Conservation (phyloP, 2,113 vertebrate genomes). For the Macrotus californicus region DNA sequence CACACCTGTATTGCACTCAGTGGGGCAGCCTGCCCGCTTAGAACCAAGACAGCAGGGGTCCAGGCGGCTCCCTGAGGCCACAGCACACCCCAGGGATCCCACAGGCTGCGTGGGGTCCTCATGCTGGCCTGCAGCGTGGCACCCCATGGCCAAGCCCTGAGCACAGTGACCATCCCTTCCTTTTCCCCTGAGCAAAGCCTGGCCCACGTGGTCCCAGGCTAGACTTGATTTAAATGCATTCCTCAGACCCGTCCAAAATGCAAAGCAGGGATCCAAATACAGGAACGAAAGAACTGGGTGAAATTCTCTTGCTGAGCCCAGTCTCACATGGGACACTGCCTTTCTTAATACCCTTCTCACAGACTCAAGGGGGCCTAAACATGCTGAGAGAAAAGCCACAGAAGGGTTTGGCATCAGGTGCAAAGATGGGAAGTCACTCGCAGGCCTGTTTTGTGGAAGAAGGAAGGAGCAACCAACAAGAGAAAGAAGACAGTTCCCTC, state of each 20-base stretch:
- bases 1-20: not conserved
- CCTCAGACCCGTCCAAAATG: not conserved
- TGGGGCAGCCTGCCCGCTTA: rapidly evolving
- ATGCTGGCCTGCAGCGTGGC: rapidly evolving
- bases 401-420: not conserved
- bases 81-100: rapidly evolving
- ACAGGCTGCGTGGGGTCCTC: not conserved
- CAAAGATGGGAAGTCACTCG: rapidly evolving
- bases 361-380: not conserved
- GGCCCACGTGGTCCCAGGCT: not conserved
- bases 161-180: rapidly evolving
- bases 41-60: too few relatives aligned
- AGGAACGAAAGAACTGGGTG: not conserved
- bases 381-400: not conserved
- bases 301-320: not conserved
- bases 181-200: not conserved
- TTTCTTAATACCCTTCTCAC: not conserved
- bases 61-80: not conserved
- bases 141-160: not conserved
- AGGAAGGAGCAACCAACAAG: not conserved
- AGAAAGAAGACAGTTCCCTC: not conserved
- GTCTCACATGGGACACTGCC: not conserved
- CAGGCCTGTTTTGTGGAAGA: rapidly evolving
- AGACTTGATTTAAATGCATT: not conserved
- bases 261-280: not conserved